These are phyloP conservation scores for Lithophane semibrunnea DNA, from an alignment of 2,888 invertebrate species.

Conservation along the genomic window DNA sequence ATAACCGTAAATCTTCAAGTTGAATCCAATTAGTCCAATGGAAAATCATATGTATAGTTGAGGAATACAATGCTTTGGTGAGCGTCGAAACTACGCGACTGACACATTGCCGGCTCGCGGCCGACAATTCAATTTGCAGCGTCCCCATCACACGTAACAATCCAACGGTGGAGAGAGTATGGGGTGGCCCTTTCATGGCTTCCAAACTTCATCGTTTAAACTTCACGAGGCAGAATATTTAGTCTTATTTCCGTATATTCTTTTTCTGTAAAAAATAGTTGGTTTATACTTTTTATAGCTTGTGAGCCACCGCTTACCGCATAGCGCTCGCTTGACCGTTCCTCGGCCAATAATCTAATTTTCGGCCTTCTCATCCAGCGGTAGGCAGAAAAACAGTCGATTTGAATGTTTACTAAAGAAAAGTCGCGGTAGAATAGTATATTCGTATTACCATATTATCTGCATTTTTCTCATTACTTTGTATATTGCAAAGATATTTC, in stretches of 20 bases:
- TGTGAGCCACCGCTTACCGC: too few species aligned
- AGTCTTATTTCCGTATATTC: background rate
- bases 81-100: slow-evolving; percentile 31
- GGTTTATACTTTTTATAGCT: too few species aligned
- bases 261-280: background rate
- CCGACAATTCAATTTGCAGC: slow-evolving; percentile 72
- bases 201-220: slow-evolving; percentile 39
- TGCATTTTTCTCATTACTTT: background rate
- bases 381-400: background rate
- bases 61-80: slow-evolving; percentile 30
- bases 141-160: slow-evolving; percentile 63
- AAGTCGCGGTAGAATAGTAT: background rate
- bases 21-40: slow-evolving; percentile 1
- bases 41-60: slow-evolving; percentile 25
- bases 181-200: slow-evolving; percentile 29
- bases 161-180: slow-evolving; percentile 29
- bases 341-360: background rate
- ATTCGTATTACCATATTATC: background rate
- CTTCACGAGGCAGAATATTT: background rate
- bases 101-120: slow-evolving; percentile 33
- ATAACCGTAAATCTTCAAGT: background rate
- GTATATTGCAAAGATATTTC: background rate
- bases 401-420: background rate
- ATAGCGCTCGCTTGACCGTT: too few species aligned
- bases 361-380: background rate